Base-by-base conservation (phyloP, 2,113 vertebrate genomes). In the Cephalopholis sonnerati region DNA sequence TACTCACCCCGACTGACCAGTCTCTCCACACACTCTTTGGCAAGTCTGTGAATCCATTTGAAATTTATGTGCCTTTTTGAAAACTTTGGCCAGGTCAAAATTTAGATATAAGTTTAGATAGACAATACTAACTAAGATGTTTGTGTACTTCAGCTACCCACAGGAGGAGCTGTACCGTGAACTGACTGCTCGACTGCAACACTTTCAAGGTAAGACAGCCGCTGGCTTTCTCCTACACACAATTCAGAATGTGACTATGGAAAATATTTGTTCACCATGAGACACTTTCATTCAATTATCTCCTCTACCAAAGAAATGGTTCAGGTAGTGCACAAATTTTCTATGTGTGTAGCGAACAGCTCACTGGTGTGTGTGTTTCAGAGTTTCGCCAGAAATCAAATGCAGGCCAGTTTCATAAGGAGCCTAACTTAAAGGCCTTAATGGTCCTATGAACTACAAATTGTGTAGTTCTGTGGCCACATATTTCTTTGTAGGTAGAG, bases 181-280 rank as follows among this genome's bases (percentile, higher is more conserved):
- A 64, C 83, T 94, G 0, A 91, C 93, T 18, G 44, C 86, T 0
- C 95, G 79, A 72, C 84, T 98, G 51, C 95, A 87, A 77, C 94
- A 95, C 5, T 96, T 95, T 81, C 96, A 97, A 94, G 96, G 98
- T 99, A 93, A 95, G 67, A 25, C 9, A 2, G 12, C 2, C 1
- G 4, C 24, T 1, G 4, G 41, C 17, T 17, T 24, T 73, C 36
- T 44, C 54, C 44, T 20, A 16, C 50, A 24, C 17, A 67, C 46
- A 16, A 9, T 20, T 25, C 46, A 17, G 16, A 66, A 50, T 29
- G 24, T 32, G 4, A 10, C 39, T 69, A 51, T 69, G 48, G 27
- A 36, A n/a, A 48, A 27, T 2, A 25, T 65, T 46, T 46, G 13
- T 64, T 13, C 1, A 20, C 29, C 8, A 3, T 66, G 24, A 48